Evolutionary conservation across 1,140 invertebrate genomes (phyloP).

Genomic region (Delia radicum): DNA sequence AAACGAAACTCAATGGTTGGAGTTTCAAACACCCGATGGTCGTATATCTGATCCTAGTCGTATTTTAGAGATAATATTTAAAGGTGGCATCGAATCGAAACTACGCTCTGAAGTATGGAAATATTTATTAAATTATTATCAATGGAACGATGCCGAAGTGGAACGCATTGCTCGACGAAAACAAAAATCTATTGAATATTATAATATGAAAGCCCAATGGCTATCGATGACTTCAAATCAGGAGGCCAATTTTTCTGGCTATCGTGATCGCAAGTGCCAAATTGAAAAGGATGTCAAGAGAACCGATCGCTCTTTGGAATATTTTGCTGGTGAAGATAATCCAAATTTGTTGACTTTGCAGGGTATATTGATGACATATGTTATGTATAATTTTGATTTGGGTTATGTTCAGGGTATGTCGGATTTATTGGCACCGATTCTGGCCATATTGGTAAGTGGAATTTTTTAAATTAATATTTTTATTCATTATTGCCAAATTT

Average conservation of each 20-base stretch:
- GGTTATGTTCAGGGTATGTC: conserved; percentile 98
- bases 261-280: conserved; percentile 87
- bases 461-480: conserved; percentile 47
- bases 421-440: conserved; percentile 90
- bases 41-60: conserved; percentile 68
- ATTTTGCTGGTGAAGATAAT: conserved; percentile 90
- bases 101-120: conserved; percentile 92
- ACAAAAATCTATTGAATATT: conserved; percentile 84
- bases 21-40: conserved; percentile 75
- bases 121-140: conserved; percentile 86
- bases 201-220: conserved; percentile 96
- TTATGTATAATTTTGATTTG: conserved; percentile 99
- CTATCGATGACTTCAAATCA: conserved; percentile 83
- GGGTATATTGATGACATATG: conserved; percentile 97
- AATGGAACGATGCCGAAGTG: conserved; percentile 76
- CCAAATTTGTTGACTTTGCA: conserved; percentile 80
- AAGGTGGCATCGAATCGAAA: conserved; percentile 73
- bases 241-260: conserved; percentile 85
- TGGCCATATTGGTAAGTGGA: conserved; percentile 66
- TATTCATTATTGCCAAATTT: background rate
- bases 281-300: conserved; percentile 98
- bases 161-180: conserved; percentile 71
- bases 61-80: conserved; percentile 82
- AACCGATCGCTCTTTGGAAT: conserved; percentile 90
- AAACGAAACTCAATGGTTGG: conserved; percentile 76